Percentiles rank a stretch among this genome's conserved stretches.
Conservation (phyloP, 2,888 invertebrate species). For the Amaurobius ferox region DNA sequence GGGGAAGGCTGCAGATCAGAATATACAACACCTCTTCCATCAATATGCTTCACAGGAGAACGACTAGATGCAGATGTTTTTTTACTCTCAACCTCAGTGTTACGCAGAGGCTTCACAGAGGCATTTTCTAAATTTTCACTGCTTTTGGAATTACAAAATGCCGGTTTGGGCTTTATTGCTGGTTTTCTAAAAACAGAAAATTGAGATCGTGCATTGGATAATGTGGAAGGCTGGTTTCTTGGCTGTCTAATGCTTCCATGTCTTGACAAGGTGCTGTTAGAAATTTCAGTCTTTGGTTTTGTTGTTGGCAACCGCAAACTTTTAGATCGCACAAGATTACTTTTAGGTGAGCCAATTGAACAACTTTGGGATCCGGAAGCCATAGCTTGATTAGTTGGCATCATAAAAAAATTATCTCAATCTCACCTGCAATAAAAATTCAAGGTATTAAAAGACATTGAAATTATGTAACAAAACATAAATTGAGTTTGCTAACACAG, state of each 20-base stretch:
- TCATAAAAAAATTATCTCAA: too few relatives aligned
- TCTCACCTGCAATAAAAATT: too few relatives aligned
- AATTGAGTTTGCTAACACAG: too few relatives aligned
- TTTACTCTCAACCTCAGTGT: slow-evolving; percentile 24
- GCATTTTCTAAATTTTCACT: slow-evolving; percentile 51
- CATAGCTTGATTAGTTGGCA: slow-evolving; percentile 1
- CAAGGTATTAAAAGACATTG: too few relatives aligned
- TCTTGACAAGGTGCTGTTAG: slow-evolving; percentile 36
- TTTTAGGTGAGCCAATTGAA: background rate
- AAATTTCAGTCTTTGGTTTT: slow-evolving; percentile 32
- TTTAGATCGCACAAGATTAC: slow-evolving; percentile 60
- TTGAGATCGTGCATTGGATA: background rate
- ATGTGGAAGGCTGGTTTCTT: slow-evolving; percentile 26
- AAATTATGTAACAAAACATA: too few relatives aligned
- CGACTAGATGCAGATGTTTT: background rate
- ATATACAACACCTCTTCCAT: slow-evolving; percentile 16
- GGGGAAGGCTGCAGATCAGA: slow-evolving; percentile 39
- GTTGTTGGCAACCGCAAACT: slow-evolving; percentile 61
- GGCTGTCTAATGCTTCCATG: slow-evolving; percentile 62
- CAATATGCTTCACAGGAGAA: slow-evolving; percentile 40
- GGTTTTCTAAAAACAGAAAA: slow-evolving; percentile 56
- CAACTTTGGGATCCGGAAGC: background rate
- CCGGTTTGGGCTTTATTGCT: slow-evolving; percentile 55
- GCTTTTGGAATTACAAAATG: slow-evolving; percentile 50
- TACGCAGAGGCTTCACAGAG: slow-evolving; percentile 6